Conservation (phyloP, 1,140 invertebrate genomes). For the Brachystomella parvula region DNA sequence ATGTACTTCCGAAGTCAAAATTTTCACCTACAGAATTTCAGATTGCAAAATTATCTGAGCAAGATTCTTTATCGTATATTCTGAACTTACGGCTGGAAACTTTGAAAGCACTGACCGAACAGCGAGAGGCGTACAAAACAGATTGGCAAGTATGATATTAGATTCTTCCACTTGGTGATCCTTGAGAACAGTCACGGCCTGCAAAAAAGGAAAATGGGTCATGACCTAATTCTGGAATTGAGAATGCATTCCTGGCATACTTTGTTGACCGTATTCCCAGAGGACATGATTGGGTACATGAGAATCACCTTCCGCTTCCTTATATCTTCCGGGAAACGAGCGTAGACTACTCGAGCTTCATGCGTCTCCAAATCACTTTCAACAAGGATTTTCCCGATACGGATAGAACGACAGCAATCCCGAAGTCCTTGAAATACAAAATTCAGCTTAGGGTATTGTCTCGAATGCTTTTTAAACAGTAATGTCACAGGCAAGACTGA, state of each 20-base stretch:
- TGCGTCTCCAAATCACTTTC: conserved; percentile 93
- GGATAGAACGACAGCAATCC: conserved; percentile 94
- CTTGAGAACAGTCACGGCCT: conserved; percentile 80
- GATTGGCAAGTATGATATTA: conserved; percentile 89
- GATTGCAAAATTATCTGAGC: neutral
- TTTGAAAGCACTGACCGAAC: conserved; percentile 73
- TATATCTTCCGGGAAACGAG: conserved; percentile 95
- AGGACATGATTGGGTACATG: conserved; percentile 46
- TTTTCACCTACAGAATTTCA: conserved; percentile 63
- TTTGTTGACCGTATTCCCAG: conserved; percentile 90
- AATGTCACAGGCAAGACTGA: neutral
- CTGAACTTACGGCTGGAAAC: conserved; percentile 62
- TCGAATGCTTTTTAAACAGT: neutral
- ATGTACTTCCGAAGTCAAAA: conserved; percentile 90
- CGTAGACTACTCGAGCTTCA: conserved; percentile 93
- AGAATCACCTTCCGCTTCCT: conserved; percentile 29
- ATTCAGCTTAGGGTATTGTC: neutral
- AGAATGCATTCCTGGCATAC: neutral
- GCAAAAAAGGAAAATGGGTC: neutral
- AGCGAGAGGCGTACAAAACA: conserved; percentile 90
- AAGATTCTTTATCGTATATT: neutral
- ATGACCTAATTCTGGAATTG: neutral
- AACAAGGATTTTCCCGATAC: conserved; percentile 96
- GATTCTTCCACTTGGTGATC: conserved; percentile 87
- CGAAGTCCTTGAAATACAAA: conserved; percentile 63